Evolutionary conservation across 2,113 vertebrate genomes (phyloP).

Genomic region (Corynorhinus townsendii): DNA sequence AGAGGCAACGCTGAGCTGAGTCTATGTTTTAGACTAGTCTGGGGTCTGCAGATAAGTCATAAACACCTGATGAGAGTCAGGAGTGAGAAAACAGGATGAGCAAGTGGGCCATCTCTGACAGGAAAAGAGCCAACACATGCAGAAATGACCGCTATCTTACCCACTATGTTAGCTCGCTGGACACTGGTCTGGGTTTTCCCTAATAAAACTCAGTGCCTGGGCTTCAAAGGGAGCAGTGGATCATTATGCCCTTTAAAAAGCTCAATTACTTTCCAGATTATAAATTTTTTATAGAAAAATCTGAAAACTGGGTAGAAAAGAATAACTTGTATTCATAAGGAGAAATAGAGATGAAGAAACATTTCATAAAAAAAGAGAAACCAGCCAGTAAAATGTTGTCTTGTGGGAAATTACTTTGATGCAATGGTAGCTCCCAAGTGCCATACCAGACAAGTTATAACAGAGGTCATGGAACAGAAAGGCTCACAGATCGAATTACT

Average conservation of each 20-base stretch:
- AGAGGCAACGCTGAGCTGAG: neutral
- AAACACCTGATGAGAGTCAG: neutral
- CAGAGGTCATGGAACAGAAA: neutral
- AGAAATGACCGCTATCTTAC: neutral
- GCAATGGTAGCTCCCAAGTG: neutral
- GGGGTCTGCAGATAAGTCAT: neutral
- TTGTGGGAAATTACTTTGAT: neutral
- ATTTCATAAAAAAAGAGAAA: neutral
- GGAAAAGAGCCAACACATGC: neutral
- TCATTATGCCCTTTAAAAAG: neutral
- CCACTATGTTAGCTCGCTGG: neutral
- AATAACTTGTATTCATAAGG: neutral
- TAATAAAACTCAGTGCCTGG: neutral
- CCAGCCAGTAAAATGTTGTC: neutral
- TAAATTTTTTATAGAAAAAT: conserved; percentile 3
- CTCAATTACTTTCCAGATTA: neutral
- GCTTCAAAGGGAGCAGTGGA: neutral
- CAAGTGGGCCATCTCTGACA: neutral
- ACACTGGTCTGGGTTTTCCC: neutral
- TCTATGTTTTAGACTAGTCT: neutral
- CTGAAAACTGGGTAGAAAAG: neutral
- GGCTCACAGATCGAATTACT: neutral
- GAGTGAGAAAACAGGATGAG: neutral
- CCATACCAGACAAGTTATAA: neutral
- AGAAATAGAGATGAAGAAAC: neutral